Evolutionary conservation across 2,888 invertebrate genomes (phyloP).

Genomic region (Glaucopsyche alexis): DNA sequence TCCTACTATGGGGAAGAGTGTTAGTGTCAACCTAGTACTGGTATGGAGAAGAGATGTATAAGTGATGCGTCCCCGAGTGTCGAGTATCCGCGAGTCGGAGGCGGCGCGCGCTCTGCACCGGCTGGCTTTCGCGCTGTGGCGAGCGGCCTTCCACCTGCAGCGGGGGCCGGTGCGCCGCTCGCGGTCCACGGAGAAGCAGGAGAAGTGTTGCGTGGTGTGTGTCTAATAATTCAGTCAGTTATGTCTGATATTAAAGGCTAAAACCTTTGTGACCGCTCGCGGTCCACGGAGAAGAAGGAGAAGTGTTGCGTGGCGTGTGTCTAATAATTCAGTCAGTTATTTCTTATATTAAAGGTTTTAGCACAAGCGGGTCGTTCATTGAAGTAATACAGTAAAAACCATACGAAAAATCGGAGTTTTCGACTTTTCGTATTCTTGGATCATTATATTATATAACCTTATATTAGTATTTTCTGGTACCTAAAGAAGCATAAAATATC

Average conservation of each 20-base stretch:
- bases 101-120: slow-evolving; percentile 83
- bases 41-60: not conserved
- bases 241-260: not conserved
- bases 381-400: no score
- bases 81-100: slow-evolving; percentile 61
- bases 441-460: no score
- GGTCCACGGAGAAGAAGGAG: slow-evolving; percentile 32
- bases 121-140: slow-evolving; percentile 87
- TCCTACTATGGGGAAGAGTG: not conserved
- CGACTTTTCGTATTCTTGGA: no score
- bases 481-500: no score
- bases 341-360: not conserved
- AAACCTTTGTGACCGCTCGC: no score
- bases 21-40: not conserved
- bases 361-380: no score
- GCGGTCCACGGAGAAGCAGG: slow-evolving; percentile 36
- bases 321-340: not conserved
- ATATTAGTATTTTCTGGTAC: no score
- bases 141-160: slow-evolving; percentile 86
- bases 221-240: not conserved
- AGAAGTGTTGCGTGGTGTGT: slow-evolving; percentile 51
- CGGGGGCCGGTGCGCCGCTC: slow-evolving; percentile 52
- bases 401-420: no score
- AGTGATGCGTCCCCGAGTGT: slow-evolving; percentile 57
- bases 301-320: slow-evolving; percentile 51